Conservation (phyloP, 2,113 vertebrate genomes). For the Thalassoma bifasciatum region DNA sequence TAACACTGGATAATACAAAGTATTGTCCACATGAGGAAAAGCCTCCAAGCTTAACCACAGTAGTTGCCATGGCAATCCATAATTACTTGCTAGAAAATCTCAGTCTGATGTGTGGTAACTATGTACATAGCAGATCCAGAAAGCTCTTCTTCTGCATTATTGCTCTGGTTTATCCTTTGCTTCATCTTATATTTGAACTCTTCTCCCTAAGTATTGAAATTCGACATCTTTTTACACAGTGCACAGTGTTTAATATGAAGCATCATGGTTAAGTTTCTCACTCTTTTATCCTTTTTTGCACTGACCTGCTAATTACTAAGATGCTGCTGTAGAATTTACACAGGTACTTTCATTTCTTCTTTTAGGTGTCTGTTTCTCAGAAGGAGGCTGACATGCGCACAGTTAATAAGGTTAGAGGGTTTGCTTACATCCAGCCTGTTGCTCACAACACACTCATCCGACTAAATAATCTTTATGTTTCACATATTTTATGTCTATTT, state of each 20-base stretch:
- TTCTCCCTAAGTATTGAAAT: not conserved
- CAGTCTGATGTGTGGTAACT: conserved; percentile 55
- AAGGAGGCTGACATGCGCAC: conserved; percentile 57
- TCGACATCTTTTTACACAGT: not conserved
- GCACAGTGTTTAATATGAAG: not conserved
- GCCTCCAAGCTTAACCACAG: conserved; percentile 34
- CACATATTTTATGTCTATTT: not conserved
- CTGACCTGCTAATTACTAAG: conserved; percentile 16
- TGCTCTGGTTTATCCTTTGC: conserved; percentile 7
- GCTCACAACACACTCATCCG: not conserved
- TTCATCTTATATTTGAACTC: not conserved
- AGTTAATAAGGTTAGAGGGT: conserved; percentile 67
- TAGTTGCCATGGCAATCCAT: conserved; percentile 60
- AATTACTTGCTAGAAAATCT: conserved; percentile 52
- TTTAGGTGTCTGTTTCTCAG: conserved; percentile 70
- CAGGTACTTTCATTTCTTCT: conserved; percentile 35
- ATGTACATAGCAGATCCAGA: conserved; percentile 49
- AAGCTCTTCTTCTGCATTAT: conserved; percentile 30
- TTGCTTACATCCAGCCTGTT: not conserved
- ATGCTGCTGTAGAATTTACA: conserved; percentile 15
- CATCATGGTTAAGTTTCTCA: conserved; percentile 13
- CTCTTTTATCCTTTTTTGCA: not conserved
- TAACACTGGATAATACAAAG: conserved; percentile 5
- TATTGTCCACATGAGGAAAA: conserved; percentile 17
- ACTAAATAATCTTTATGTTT: not conserved